Evolutionary conservation across 2,113 vertebrate species (phyloP), one percentile per base, ranked within the genome.

Genomic region (Toxotes chatareus): DNA sequence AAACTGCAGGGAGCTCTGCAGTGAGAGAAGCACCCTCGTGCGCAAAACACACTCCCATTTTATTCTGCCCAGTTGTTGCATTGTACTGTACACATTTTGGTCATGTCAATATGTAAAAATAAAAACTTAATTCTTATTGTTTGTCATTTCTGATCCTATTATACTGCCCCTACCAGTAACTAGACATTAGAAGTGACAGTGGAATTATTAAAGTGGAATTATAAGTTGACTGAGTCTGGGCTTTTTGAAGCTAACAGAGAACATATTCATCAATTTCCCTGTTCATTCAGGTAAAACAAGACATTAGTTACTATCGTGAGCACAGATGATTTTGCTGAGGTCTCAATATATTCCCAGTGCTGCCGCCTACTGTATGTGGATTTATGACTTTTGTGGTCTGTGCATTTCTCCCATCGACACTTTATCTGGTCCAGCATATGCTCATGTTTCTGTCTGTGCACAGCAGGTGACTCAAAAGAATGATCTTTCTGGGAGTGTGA

Each of bases 1-100:
- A 62, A 46, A 82, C 85, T 83, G 85, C 83, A 86, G 86, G 71
- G 62, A 55, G 70, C 76, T 68, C 82, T 86, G 84, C 90, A 86
- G 81, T 73, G 79, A 73, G 38, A 71, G 14, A 11, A 76, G 27
- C 8, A 23, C 32, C 51, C 82, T 80, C 47, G 67, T 71, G 76
- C 46, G 7, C 60, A 82, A 27, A 19, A 55, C 31, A 72, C 10
- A 57, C 3, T 5, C 44, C 36, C 17, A 8, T 46, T 32, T 14
- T 23, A 21, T 12, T 38, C 27, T 57, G 21, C 16, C 4, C 10
- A 44, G 56, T 49, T 17, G 8, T 53, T 69, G 19, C 55, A 53
- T 34, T 60, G 36, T 17, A 34, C 21, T 82, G 21, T 23, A 59
- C 27, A 36, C n/a, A 65, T 76, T 65, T 27, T 8, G 56, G 14